phyloP scores from a whole-genome alignment of 2,888 invertebrate genomes.

The Cotesia congregata region DNA sequence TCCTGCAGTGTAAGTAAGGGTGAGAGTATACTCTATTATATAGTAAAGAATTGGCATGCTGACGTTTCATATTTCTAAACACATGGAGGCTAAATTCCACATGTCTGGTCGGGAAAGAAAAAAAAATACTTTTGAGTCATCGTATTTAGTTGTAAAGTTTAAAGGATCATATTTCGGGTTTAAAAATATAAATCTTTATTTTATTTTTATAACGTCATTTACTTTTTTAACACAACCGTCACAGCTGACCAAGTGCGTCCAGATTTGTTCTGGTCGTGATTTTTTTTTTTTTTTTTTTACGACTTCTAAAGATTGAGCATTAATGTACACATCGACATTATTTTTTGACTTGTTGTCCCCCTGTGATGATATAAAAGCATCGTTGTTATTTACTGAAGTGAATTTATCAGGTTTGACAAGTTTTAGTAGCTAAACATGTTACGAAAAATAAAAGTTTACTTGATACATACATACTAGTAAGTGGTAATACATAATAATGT shows the following conservation, averaged over 20 bases:
- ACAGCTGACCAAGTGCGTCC: not conserved
- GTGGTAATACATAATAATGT: not conserved
- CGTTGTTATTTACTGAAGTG: not conserved
- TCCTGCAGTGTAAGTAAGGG: not conserved
- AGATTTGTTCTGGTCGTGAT: not conserved
- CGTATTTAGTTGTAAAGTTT: not conserved
- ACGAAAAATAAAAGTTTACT: not conserved
- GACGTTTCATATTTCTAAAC: not conserved
- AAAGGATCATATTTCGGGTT: not conserved
- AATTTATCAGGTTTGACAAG: slow-evolving; percentile 1
- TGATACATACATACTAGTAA: not conserved
- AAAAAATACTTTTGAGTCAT: not conserved
- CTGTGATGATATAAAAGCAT: not conserved
- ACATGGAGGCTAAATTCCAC: not conserved
- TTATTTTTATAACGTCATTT: not conserved
- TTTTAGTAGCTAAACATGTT: not conserved
- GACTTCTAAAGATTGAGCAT: not conserved
- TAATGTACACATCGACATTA: not conserved
- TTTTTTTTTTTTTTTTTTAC: not conserved
- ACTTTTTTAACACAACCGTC: not conserved
- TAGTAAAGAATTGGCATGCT: not conserved
- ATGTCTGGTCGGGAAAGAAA: not conserved
- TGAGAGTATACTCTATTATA: not conserved
- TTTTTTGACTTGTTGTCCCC: not conserved
- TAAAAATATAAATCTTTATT: not conserved